Evolutionary conservation across 92 coral and sea anemone species (phyloP), one percentile per base, ranked within the genome.

Genomic region (Desmophyllum pertusum): DNA sequence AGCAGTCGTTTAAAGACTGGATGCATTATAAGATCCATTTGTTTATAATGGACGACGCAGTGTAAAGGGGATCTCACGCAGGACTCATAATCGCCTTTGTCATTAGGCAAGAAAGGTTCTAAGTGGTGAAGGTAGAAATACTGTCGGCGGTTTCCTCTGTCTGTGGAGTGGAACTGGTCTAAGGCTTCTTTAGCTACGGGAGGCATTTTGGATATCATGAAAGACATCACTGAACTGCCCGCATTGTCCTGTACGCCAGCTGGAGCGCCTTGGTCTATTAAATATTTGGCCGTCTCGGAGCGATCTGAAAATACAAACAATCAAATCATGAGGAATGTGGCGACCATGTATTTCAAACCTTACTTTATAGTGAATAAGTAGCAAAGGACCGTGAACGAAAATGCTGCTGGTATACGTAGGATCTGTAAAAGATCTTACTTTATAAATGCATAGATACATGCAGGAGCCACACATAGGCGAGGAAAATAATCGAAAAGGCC

Each of bases 171-270:
- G 78, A 97, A 94, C 87, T 97, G 99, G 43, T 94, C 97, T 90
- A 97, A 86, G 15, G 98, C 99, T 67, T 92, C 95, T 68, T 94
- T 97, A 39, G 99, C 99, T 7, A 97, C 99, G 10, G 99, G 98
- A 36, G 99, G 98, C 99, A 97, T 97, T 77, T 97, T 97, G 55
- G 99, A 89, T 38, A 97, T 95, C 98, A 97, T 97, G 21, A 97
- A 80, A 23, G 99, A 87, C 95, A 97, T 76, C 2, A 91, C 98
- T 71, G 93, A 84, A 80, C 84, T 84, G 39, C 99, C 99, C 3
- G 88, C 80, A 35, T 70, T 79, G 78, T 97, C 99, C 43, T 92
- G 93, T 7, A 92, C 97, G 2, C 98, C 99, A 0, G 98, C 98
- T 11, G 96, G 88, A 0, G 86, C 89, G 7, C 94, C 92, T 70